phyloP scores from a whole-genome alignment of 2,113 vertebrate species.

The Ictidomys tridecemlineatus region DNA sequence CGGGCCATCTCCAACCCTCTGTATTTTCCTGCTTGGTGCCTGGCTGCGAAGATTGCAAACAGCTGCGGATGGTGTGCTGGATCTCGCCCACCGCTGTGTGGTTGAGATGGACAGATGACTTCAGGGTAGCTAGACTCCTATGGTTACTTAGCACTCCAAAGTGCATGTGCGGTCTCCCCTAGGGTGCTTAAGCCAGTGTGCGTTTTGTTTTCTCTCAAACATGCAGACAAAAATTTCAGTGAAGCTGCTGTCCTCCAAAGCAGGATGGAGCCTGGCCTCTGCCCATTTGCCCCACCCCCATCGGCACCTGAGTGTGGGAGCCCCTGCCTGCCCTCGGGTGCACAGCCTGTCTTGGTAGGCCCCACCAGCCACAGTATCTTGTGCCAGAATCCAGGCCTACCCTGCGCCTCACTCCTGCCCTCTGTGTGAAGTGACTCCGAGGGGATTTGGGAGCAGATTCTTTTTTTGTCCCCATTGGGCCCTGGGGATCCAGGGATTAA shows the following conservation, averaged over 20 bases:
- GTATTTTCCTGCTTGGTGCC: background rate
- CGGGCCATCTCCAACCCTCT: background rate
- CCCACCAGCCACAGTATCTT: background rate
- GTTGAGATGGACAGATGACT: background rate
- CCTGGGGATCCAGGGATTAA: background rate
- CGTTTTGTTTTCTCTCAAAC: background rate
- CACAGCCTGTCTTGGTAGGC: too few species aligned
- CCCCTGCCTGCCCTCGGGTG: background rate
- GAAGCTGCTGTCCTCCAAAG: background rate
- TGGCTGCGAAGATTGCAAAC: background rate
- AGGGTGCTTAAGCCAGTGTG: background rate
- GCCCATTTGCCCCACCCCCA: background rate
- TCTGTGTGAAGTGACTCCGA: background rate
- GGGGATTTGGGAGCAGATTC: background rate
- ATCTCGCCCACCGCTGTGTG: background rate
- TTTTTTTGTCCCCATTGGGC: background rate
- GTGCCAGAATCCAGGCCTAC: background rate
- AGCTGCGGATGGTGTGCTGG: background rate
- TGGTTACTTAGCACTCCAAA: background rate
- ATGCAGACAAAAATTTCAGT: background rate
- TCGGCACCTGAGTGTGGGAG: background rate
- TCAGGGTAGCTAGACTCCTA: background rate
- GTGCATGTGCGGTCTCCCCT: background rate
- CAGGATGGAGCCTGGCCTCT: background rate
- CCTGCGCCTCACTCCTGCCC: fast-evolving